phyloP scores from a whole-genome alignment of 1,140 invertebrate genomes.

The Ostrea denselamellosa region DNA sequence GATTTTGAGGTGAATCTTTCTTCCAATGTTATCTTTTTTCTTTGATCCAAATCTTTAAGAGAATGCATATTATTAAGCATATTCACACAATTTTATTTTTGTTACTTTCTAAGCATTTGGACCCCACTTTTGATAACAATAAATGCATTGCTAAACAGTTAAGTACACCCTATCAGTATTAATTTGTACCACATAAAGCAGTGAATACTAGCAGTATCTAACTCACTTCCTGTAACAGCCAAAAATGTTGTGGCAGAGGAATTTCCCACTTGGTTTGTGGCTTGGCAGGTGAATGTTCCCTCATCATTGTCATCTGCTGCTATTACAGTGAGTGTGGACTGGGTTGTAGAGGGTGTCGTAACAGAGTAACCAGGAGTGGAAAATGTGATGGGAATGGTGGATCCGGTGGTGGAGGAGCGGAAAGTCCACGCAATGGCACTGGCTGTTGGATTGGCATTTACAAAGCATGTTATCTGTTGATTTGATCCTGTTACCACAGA shows the following conservation, averaged over 20 bases:
- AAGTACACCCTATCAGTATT: background rate
- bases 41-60: no score
- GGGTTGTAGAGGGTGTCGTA: background rate
- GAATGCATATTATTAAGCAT: no score
- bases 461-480: constrained; percentile 40
- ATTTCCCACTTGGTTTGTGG: constrained; percentile 50
- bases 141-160: background rate
- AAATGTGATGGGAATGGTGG: constrained; percentile 37
- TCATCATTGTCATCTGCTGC: constrained; percentile 33
- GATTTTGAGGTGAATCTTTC: no score
- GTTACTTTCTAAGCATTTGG: background rate
- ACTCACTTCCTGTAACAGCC: constrained; percentile 41
- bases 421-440: constrained; percentile 42
- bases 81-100: no score
- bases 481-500: constrained; percentile 25
- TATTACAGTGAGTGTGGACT: constrained; percentile 44
- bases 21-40: no score
- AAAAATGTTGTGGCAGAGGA: background rate
- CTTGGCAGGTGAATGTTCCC: constrained; percentile 50
- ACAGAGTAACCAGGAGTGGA: constrained; percentile 26
- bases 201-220: background rate
- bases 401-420: constrained; percentile 31
- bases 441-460: constrained; percentile 41
- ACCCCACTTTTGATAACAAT: background rate
- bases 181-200: background rate